Evolutionary conservation across 92 coral and sea anemone genomes (phyloP), one percentile per base, ranked within the genome.

Genomic region (Nematostella vectensis): DNA sequence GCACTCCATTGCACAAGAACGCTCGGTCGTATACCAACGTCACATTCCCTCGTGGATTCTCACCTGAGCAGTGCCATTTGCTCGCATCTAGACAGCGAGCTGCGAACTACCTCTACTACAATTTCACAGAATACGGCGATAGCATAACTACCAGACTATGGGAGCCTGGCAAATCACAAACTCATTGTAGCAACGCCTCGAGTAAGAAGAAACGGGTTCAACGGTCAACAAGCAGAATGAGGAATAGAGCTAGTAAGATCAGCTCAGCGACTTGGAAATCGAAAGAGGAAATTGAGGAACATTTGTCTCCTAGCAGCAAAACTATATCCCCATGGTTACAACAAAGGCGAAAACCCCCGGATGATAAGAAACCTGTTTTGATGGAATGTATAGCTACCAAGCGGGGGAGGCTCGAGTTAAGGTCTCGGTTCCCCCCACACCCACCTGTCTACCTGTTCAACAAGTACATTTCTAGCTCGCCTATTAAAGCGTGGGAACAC

Each of bases 71-170:
- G 57, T 76, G 84, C 48, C 16, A 55, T 19, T 50, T 71, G 23
- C 73, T 82, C 18, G 77, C 80, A 4, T 43, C 80, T 13, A 71
- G 84, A 2, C 83, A 70, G 4, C 76, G 72, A 15, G 70, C 64
- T 20, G 57, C 80, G 13, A 82, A 82, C 54, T 71, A 82, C 54
- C 59, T 82, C 10, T 67, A 55, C 30, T 55, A 71, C 55, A 25
- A 44, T 33, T 40, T 50, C 58, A 65, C 59, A n/a, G 64, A 59
- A 20, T 48, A 47, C 13, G 85, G 64, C 18, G 55, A 59, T n/a
- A 45, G 51, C 21, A 6, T 19, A 45, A 17, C 12, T 4, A 45
- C 9, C 4, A 8, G 18, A 4, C 23, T 19, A 11, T 17, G 51
- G 9, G 51, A 17, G 23, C 9, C 11, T 6, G 18, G 17, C 4